Base-by-base conservation (phyloP, 2,888 invertebrate species). In the Cartodere bifasciata region DNA sequence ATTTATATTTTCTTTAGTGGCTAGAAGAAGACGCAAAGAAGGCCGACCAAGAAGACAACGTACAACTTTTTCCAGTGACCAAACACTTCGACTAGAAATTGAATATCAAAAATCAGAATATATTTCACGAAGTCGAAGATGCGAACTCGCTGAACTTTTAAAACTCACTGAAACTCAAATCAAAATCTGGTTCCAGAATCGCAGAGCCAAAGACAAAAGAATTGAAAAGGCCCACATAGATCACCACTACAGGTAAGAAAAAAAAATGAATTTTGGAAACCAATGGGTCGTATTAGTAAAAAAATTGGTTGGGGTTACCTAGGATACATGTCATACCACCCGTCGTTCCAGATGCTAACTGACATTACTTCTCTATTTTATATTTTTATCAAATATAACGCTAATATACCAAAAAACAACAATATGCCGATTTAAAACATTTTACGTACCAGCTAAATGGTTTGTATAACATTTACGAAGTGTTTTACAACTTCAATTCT, bases 191-290 rank as follows among this genome's bases (percentile, higher is more conserved):
- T 94, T 92, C 60, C 94, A 94, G 63, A 94, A 94, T 60, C 70
- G 94, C 40, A 70, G 94, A 44, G 94, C 94, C 13, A 94, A 94
- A 62, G 92, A 94, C 57, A 94, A 94, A 62, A 67, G 94, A 40
- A 88, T 94, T 42, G 92, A 94, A 56, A 94, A 94, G 53, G 92
- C 92, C 0, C 90, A 91, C 46, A 68, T 91, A 39, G 92, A 94
- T 63, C 91, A 91, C 52, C 91, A 91, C 49, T 87, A 88, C 57
- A 78, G 91, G 91, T 90, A 63, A 53, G 36, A 21, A 25, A 12
- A 10, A 4, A 25, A 12, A 10, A 4, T 14, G 7, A 20, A 20
- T 20, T 11, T 28, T 23, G 24, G 7, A 5, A 23, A 10, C 12
- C 24, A 23, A 6, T 12, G 10, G 10, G 6, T 10, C 12, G 24